These are phyloP conservation scores for Phaedon cochleariae DNA, from an alignment of 2,888 invertebrate genomes.

Conservation along the genomic window DNA sequence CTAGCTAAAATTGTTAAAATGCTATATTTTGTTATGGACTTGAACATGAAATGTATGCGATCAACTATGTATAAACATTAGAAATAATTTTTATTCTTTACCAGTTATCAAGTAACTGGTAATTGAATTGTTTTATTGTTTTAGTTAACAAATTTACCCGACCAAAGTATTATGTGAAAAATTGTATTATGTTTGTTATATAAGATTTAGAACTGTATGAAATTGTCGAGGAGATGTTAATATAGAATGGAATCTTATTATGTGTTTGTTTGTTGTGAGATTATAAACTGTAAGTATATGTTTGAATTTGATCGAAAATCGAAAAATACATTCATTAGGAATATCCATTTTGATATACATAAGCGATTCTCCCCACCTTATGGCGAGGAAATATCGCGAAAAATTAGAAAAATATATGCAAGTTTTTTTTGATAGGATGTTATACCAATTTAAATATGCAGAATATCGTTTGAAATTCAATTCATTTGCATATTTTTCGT, in stretches of 20 bases:
- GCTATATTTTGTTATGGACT: background rate
- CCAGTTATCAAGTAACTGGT: constrained; percentile 34
- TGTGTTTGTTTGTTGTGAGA: constrained; percentile 13
- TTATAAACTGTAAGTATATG: background rate
- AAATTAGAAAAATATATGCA: too few relatives aligned
- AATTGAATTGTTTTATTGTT: constrained; percentile 29
- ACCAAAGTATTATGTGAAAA: constrained; percentile 33
- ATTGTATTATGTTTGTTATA: constrained; percentile 19
- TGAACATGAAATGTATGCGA: background rate
- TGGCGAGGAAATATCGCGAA: too few relatives aligned
- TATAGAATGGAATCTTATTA: constrained; percentile 15
- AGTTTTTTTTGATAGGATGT: too few relatives aligned
- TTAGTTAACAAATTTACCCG: constrained; percentile 16
- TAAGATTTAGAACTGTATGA: constrained; percentile 5
- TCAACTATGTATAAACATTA: background rate
- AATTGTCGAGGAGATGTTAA: constrained; percentile 16
- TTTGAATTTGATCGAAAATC: too few relatives aligned
- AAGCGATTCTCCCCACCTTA: too few relatives aligned
- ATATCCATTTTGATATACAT: too few relatives aligned
- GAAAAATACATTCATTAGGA: too few relatives aligned
- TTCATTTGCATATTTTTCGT: too few relatives aligned
- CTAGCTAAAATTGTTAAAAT: background rate
- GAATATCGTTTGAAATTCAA: too few relatives aligned
- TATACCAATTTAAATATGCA: too few relatives aligned
- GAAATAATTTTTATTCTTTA: constrained; percentile 23